Evolutionary conservation across 2,888 invertebrate genomes (phyloP).

Genomic region (Aproaerema taeniolella): DNA sequence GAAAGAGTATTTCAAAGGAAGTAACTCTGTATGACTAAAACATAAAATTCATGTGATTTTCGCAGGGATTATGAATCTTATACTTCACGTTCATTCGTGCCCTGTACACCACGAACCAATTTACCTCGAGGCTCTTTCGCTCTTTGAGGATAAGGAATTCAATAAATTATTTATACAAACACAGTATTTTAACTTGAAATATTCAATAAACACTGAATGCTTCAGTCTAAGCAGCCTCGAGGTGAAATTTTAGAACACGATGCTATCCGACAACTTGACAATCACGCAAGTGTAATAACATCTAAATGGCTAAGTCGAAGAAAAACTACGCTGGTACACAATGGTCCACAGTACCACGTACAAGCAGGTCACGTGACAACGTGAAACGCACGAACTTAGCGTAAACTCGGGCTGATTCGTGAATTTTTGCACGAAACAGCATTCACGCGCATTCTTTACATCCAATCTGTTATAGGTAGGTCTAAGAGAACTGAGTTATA

Average conservation of each 20-base stretch:
- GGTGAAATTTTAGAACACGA: no score
- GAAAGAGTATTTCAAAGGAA: no score
- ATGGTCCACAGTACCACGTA: not conserved
- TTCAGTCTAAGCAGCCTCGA: no score
- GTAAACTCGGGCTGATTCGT: conserved; percentile 29
- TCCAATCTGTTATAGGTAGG: conserved; percentile 13
- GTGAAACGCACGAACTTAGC: conserved; percentile 1
- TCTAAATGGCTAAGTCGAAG: not conserved
- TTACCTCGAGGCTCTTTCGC: conserved; percentile 24
- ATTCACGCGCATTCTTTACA: conserved; percentile 38
- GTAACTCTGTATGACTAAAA: no score
- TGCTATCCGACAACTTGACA: not conserved
- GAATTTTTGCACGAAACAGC: conserved; percentile 55
- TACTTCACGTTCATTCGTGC: conserved; percentile 49
- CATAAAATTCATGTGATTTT: conserved; percentile 17
- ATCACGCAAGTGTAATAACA: conserved; percentile 1
- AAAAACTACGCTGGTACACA: no score
- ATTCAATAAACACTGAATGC: no score
- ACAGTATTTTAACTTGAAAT: no score
- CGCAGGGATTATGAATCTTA: conserved; percentile 43
- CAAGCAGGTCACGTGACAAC: conserved; percentile 5
- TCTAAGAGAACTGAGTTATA: no score
- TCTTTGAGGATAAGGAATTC: conserved; percentile 13
- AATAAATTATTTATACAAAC: conserved; percentile 3
- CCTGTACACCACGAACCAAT: conserved; percentile 51